Evolutionary conservation across 2,797 vertebrate genomes (phyloP).

Genomic region (Cryptoblepharus egeriae): DNA sequence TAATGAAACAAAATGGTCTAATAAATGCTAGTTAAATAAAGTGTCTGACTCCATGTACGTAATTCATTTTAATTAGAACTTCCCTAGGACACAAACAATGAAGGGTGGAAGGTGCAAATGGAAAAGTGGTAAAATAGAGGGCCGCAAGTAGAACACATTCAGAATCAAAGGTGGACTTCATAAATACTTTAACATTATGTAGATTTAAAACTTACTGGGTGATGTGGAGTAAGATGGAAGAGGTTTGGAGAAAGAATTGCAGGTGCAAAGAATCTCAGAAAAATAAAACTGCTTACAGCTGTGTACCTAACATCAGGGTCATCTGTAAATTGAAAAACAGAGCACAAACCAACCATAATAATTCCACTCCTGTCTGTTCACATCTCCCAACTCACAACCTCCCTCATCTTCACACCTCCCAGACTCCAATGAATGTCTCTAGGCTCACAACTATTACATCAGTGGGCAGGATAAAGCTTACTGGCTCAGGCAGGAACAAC

Average conservation of each 20-base stretch:
- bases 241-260: conserved; percentile 98
- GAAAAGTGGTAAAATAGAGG: not conserved
- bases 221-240: conserved; percentile 95
- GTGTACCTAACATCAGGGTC: conserved; percentile 96
- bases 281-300: conserved; percentile 98
- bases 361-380: not conserved
- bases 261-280: conserved; percentile 97
- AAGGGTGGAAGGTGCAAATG: not conserved
- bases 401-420: not conserved
- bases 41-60: too few relatives aligned
- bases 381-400: not conserved
- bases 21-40: not conserved
- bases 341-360: not conserved
- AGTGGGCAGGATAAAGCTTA: not conserved
- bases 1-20: not conserved
- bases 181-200: not conserved
- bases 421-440: not conserved
- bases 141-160: not conserved
- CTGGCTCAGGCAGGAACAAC: not conserved
- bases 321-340: conserved; percentile 74
- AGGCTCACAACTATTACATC: not conserved
- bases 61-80: not conserved
- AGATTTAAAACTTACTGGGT: conserved; percentile 85
- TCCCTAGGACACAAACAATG: not conserved
- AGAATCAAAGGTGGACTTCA: not conserved